Evolutionary conservation across 1,140 invertebrate genomes (phyloP), one percentile per base, ranked within the genome.

Genomic region (Lordiphosa stackelbergi): DNA sequence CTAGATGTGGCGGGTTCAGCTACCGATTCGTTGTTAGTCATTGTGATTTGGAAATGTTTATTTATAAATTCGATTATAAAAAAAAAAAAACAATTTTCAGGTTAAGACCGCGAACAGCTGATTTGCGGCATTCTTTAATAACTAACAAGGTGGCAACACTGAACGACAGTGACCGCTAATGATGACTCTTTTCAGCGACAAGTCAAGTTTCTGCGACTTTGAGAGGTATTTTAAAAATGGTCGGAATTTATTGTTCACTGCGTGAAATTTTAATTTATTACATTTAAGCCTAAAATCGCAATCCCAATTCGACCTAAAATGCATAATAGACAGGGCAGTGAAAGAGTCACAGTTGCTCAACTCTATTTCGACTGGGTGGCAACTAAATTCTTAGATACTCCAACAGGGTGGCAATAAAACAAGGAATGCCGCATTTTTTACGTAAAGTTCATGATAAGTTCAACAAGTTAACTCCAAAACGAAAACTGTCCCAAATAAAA

Each of bases 401-500:
- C 6, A 1, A 19, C 41, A 2, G 22, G 11, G 41, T 66, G 64
- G 53, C 64, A 66, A 19, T 41, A 7, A 2, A 7, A 5, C 22
- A 11, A 41, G 37, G 34, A 66, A 71, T 47, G 75, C 74, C 75
- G 74, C 74, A 81, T 81, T 81, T 72, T 71, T 79, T 79, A 79
- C 75, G 75, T 79, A 79, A 79, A 69, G 5, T 55, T 59, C 38
- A 45, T 7, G 1, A 13, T 48, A 64, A 81, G 66, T 49, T 78
- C 77, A 79, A 79, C 75, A 75, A 79, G 75, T 81, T 59, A 49
- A 36, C 46, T 35, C 12, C 12, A 1, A 12, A 51, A 46, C 1
- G 13, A 38, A 41, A 13, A 22, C n/a, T 34, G 0, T 42, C 5
- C 2, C 9, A n/a, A 4, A 35, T 2, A 35, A 12, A 11, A 2